A percentile compares a stretch with the other conserved stretches of the same genome.
Conservation (phyloP, 1,140 invertebrate genomes). For the Ditylenchus dipsaci region DNA sequence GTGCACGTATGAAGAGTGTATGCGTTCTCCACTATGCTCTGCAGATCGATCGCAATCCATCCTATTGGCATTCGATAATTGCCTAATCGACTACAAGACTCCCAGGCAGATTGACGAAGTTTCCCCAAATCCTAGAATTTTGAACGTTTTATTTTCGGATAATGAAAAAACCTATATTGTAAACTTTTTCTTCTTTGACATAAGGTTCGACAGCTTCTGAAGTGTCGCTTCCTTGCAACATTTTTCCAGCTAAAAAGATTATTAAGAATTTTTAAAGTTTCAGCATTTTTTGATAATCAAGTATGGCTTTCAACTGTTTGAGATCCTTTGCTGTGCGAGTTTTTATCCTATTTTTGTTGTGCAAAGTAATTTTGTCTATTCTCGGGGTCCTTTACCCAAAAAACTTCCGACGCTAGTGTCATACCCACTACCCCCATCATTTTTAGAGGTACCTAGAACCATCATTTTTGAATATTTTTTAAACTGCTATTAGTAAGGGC, state of each 20-base stretch:
- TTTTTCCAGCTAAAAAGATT: slow-evolving; percentile 47
- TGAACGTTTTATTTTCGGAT: background rate
- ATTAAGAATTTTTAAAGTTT: no score
- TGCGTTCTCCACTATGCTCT: slow-evolving; percentile 24
- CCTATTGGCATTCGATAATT: slow-evolving; percentile 91
- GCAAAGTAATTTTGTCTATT: no score
- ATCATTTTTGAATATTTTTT: no score
- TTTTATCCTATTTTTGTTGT: no score
- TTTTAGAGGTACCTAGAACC: no score
- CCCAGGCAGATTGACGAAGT: slow-evolving; percentile 25
- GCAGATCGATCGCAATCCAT: slow-evolving; percentile 72
- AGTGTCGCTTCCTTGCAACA: slow-evolving; percentile 49
- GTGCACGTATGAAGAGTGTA: background rate
- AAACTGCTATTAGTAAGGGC: no score
- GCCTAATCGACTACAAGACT: slow-evolving; percentile 76
- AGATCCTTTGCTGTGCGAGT: no score
- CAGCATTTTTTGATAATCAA: slow-evolving; percentile 13
- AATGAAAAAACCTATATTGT: background rate
- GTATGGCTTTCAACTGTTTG: slow-evolving; percentile 2
- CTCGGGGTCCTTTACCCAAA: no score
- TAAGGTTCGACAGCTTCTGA: slow-evolving; percentile 47
- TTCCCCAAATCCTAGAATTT: slow-evolving; percentile 39
- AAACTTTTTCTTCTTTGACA: slow-evolving; percentile 38
- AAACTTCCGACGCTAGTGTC: no score
- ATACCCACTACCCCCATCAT: no score